These are phyloP conservation scores for Epizoanthus rinbou DNA, from an alignment of 92 coral and sea anemone species.

Conservation along the genomic window DNA sequence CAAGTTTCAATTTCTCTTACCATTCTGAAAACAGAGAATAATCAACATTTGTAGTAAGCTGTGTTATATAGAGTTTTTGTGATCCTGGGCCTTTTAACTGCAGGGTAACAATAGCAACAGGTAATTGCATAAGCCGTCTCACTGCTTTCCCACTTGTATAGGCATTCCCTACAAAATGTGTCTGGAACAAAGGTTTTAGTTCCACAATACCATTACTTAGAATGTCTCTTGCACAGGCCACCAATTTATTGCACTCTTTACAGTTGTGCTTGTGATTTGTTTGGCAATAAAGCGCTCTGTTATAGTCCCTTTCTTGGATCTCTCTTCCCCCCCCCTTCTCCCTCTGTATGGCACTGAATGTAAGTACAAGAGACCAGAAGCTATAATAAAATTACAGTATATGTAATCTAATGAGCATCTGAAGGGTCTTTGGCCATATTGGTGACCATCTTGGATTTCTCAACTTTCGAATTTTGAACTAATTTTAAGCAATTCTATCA, in stretches of 20 bases:
- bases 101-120: not conserved
- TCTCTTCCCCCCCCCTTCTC: too few relatives aligned
- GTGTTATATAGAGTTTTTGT: conserved; percentile 44
- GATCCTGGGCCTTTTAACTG: conserved; percentile 44
- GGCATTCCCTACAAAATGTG: conserved; percentile 17
- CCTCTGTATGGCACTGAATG: too few relatives aligned
- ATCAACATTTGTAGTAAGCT: conserved; percentile 35
- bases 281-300: conserved; percentile 24
- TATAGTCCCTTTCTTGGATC: too few relatives aligned
- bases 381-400: too few relatives aligned
- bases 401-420: too few relatives aligned
- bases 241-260: conserved; percentile 21
- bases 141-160: conserved; percentile 50
- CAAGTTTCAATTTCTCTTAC: conserved; percentile 2
- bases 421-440: too few relatives aligned
- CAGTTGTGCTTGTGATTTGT: conserved; percentile 2
- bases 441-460: too few relatives aligned
- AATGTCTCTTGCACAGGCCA: conserved; percentile 36
- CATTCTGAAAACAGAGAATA: conserved; percentile 10
- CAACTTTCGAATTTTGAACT: too few relatives aligned
- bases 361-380: too few relatives aligned
- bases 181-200: conserved; percentile 30
- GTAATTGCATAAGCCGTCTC: conserved; percentile 34
- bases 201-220: conserved; percentile 41
- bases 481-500: too few relatives aligned